phyloP scores from a whole-genome alignment of 2,888 invertebrate genomes.

The Blastobasis adustella region DNA sequence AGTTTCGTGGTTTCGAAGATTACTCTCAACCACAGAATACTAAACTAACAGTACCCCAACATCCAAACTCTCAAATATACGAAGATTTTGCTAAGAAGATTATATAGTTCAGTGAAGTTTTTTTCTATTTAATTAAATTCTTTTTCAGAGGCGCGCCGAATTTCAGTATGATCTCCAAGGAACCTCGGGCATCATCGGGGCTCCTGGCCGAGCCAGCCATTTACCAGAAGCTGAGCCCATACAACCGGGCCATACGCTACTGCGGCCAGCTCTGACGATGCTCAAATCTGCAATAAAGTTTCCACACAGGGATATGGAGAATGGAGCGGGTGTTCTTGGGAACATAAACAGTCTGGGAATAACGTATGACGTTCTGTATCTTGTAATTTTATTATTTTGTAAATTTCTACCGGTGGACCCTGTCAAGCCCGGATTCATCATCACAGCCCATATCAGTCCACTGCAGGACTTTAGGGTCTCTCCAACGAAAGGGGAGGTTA shows the following conservation, averaged over 20 bases:
- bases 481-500: no score
- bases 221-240: slow-evolving; percentile 54
- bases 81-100: background rate
- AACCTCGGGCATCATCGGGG: slow-evolving; percentile 32
- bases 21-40: no score
- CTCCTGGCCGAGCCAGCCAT: slow-evolving; percentile 35
- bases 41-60: no score
- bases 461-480: no score
- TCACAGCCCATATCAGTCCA: no score
- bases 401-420: no score
- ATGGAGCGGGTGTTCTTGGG: slow-evolving; percentile 52
- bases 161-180: slow-evolving; percentile 23
- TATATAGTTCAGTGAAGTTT: background rate
- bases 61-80: no score
- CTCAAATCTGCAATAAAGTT: slow-evolving; percentile 58
- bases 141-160: slow-evolving; percentile 31
- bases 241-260: slow-evolving; percentile 53
- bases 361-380: slow-evolving; percentile 22
- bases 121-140: background rate
- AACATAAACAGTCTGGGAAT: slow-evolving; percentile 43
- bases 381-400: no score
- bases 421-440: no score
- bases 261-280: slow-evolving; percentile 53
- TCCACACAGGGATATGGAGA: slow-evolving; percentile 47
- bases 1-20: no score